phyloP scores from a whole-genome alignment of 2,113 vertebrate genomes.

The Columba livia region DNA sequence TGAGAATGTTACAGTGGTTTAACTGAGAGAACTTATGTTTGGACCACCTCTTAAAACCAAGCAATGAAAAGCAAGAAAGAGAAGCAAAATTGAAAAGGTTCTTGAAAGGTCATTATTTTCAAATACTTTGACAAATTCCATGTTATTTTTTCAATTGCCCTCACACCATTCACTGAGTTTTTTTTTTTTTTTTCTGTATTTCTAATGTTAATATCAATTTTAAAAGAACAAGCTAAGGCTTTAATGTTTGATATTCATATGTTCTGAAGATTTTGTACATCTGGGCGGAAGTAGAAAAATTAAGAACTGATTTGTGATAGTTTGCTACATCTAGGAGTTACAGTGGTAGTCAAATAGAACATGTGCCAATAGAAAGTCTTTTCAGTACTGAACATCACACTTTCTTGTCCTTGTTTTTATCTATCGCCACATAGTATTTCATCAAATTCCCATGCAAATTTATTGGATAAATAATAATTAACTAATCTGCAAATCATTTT shows the following conservation, averaged over 20 bases:
- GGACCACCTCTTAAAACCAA: background rate
- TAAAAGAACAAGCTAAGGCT: background rate
- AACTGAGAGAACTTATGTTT: background rate
- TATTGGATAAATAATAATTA: background rate
- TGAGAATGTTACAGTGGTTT: background rate
- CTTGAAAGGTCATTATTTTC: background rate
- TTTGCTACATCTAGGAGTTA: background rate
- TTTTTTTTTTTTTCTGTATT: background rate
- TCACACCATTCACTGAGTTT: background rate
- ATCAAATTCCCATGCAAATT: background rate
- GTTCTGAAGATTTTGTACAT: background rate
- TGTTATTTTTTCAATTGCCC: background rate
- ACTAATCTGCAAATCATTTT: background rate
- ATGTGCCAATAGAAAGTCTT: background rate
- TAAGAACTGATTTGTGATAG: background rate
- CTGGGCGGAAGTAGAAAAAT: background rate
- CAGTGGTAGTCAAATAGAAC: background rate
- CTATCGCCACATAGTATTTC: background rate
- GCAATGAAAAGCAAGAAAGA: background rate
- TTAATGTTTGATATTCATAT: background rate
- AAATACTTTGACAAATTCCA: background rate
- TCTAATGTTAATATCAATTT: background rate
- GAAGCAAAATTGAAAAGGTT: background rate
- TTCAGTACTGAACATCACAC: background rate
- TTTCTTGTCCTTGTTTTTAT: background rate